Evolutionary conservation across 92 coral and sea anemone species (phyloP).

Genomic region (Parazoanthus swiftii): DNA sequence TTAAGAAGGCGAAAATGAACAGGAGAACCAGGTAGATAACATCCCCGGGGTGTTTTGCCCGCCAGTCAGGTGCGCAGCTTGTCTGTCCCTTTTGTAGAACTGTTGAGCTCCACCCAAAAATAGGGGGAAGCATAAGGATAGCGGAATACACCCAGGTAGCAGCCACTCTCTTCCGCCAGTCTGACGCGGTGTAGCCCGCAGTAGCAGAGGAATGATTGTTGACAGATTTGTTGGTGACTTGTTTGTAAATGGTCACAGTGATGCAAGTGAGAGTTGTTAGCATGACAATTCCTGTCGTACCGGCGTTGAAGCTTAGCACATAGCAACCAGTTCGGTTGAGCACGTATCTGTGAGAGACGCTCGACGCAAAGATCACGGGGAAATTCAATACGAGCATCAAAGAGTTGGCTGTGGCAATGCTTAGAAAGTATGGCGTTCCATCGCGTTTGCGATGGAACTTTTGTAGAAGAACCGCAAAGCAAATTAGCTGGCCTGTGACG

Average conservation of each 20-base stretch:
- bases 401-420: conserved; percentile 65
- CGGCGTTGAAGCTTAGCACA: conserved; percentile 54
- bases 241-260: conserved; percentile 46
- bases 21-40: conserved; percentile 48
- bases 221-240: conserved; percentile 14
- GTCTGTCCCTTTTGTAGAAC: conserved; percentile 48
- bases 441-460: conserved; percentile 45
- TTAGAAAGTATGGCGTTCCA: conserved; percentile 64
- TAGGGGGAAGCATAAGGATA: conserved; percentile 59
- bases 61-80: conserved; percentile 73
- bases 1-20: conserved; percentile 48
- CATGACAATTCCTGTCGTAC: conserved; percentile 58
- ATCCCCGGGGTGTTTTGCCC: conserved; percentile 38
- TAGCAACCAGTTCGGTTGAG: conserved; percentile 50
- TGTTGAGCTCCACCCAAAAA: conserved; percentile 58
- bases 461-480: conserved; percentile 48
- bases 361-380: conserved; percentile 68
- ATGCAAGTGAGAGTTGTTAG: conserved; percentile 53
- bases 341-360: conserved; percentile 48
- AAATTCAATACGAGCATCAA: conserved; percentile 57
- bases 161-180: conserved; percentile 34
- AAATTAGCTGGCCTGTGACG: conserved; percentile 43
- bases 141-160: conserved; percentile 64
- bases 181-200: background rate
- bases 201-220: background rate